Base-by-base conservation (phyloP, 2,797 vertebrate genomes). In the Neosilurus hyrtlii region DNA sequence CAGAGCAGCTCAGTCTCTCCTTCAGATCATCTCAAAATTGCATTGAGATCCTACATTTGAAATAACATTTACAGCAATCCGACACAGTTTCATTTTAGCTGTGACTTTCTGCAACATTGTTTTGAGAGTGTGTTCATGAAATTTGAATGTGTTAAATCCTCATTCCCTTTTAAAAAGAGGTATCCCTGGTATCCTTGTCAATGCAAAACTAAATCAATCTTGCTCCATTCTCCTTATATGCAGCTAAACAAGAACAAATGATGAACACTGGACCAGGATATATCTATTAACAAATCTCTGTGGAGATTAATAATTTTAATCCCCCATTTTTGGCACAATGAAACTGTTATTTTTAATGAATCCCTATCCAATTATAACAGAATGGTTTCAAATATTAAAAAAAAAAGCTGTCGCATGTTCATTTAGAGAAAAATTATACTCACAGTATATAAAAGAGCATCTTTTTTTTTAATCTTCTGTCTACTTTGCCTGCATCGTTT, bases 101-200 rank as follows among this genome's bases (percentile, higher is more conserved):
- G 57, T 63, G 37, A 74, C 80, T 79, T 66, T 79, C 68, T 35
- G 37, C 80, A 61, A 63, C 11, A 35, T 52, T 75, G 80, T 67
- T 67, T 62, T 67, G 62, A 61, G 61, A 79, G 16, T 65, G 70
- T 35, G 24, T 74, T 82, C 61, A 78, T 82, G 72, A 85, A 82
- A 73, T 82, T 73, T 82, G 37, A 72, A 85, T 65, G 84, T 72
- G 18, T 79, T 82, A 79, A 79, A 82, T 65, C 67, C 80, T 85
- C 51, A 35, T 78, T 67, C 70, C 35, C 24, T 20, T 67, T 73
- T 67, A 74, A 37, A 80, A 43, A 52, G 66, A 80, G 52, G 35
- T 6, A 73, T 77, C 56, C 30, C 37, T 35, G 62, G 4, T 81
- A 81, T 74, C 30, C 10, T 67, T 72, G 24, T 57, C 30, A 73